These are phyloP conservation scores for Creontiades dilutus DNA, from an alignment of 2,888 invertebrate species.

Conservation along the genomic window DNA sequence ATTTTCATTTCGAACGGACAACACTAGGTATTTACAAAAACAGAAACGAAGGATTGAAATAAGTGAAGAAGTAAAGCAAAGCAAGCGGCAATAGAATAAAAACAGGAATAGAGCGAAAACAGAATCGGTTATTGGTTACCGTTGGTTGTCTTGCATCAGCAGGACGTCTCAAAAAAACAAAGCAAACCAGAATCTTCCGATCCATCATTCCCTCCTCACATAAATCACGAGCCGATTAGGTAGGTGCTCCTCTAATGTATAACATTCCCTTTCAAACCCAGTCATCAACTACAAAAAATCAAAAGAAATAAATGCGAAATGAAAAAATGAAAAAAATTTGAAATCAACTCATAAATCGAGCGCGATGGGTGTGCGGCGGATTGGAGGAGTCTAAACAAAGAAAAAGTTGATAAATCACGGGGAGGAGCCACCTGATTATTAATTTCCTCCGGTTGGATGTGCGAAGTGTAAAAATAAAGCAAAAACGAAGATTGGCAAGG, in stretches of 20 bases:
- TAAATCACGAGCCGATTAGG: neutral
- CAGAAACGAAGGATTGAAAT: too few relatives aligned
- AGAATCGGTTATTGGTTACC: too few relatives aligned
- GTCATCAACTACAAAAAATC: neutral
- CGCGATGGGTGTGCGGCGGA: neutral
- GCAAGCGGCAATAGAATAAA: too few relatives aligned
- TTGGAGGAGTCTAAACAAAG: slow-evolving; percentile 9
- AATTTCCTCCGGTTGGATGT: neutral
- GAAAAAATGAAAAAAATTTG: neutral
- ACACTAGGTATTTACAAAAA: too few relatives aligned
- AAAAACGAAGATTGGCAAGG: neutral
- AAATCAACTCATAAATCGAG: neutral
- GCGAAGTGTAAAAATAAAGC: neutral
- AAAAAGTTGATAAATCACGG: slow-evolving; percentile 12
- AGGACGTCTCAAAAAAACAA: too few relatives aligned
- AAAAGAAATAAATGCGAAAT: neutral
- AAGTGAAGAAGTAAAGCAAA: too few relatives aligned
- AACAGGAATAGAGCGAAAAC: too few relatives aligned
- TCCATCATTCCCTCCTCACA: neutral
- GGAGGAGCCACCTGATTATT: neutral
- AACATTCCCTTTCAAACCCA: neutral
- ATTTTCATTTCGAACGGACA: too few relatives aligned
- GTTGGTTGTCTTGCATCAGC: too few relatives aligned
- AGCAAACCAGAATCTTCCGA: too few relatives aligned
- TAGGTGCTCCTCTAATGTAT: too few relatives aligned